Evolutionary conservation across 53 echinoderm and acorn worm species (phyloP), one percentile per base, ranked within the genome.

Genomic region (Patiria pectinifera): DNA sequence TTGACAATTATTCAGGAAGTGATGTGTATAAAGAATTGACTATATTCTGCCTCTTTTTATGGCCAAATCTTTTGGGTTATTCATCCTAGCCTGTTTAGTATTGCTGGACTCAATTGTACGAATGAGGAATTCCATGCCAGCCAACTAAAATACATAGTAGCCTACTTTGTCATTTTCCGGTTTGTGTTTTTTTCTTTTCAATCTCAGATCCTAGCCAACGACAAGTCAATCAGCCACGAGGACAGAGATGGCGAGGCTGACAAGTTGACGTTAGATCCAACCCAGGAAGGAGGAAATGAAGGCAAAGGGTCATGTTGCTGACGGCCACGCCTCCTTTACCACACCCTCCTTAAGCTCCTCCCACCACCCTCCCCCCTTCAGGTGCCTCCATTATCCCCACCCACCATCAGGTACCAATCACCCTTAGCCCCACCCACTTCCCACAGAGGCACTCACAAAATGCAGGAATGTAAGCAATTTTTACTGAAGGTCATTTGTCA

Each of bases 261-360:
- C 66, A 86, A 59, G 35, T 60, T 97, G 69, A 93, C 86, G 4
- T 71, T 95, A 46, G 96, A 94, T 63, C 82, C 96, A 0, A 89
- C 83, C 19, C 96, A 95, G 44, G 93, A 91, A 0, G 89, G 63
- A 18, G 92, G 93, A 71, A 59, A 85, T 7, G 92, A 72, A 58
- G 92, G 95, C 13, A 96, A 95, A 83, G 96, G 98, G 19, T 96
- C 98, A 21, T 98, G 98, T 71, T 98, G 98, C 95, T 98, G 93
- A 96, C 86, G 26, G 59, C 62, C 78, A 72, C 26, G 82, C 19
- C 82, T 44, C 91, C 82, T 11, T 69, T 46, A 12, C 60, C 22
- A 19, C 35, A 6, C 4, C 23, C 4, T 58, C 70, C 70, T 21
- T 49, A 6, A 49, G 12, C 47, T 35, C 11, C 63, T 4, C 69